Evolutionary conservation across 2,797 vertebrate species (phyloP), one percentile per base, ranked within the genome.

Genomic region (Varecia variegata): DNA sequence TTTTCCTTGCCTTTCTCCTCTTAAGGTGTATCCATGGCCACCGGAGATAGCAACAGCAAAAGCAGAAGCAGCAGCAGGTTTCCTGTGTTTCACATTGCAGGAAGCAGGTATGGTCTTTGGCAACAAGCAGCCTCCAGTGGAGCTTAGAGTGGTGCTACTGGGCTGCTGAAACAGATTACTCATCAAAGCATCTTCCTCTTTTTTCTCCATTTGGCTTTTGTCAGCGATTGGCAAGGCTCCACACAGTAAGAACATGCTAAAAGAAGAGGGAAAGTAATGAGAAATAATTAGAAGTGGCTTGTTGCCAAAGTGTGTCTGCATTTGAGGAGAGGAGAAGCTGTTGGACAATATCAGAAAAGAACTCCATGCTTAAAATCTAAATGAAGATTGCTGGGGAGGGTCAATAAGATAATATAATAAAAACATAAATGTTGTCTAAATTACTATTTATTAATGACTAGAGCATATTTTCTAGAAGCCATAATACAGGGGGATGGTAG

Each of bases 221-320:
- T 97, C 97, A 97, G 97, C 95, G 97, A 83, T 40, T 98, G 98
- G 96, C 97, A 98, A 96, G 58, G 40, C 76, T 96, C 93, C 96
- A 71, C 96, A 92, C 94, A 80, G 94, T 98, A 89, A 94, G 98
- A 97, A 97, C 97, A 94, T 65, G 70, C 68, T 98, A 94, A 84
- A 96, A 96, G 96, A 92, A 89, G 96, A 97, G 97, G 92, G 82
- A 96, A 97, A 98, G 95, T 96, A 95, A 97, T 98, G 96, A 97
- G 97, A 97, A 96, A 98, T 98, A 98, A 98, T 98, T 98, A 98
- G 91, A 97, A 79, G 58, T 98, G 98, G 97, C 40, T 71, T 62
- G 32, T 45, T 90, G 98, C 98, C 98, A 98, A 80, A 83, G 67
- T 89, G 62, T 93, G 92, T 96, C 95, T 97, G 92, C 67, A 85